Evolutionary conservation across 2,888 invertebrate species (phyloP), one percentile per base, ranked within the genome.

Genomic region (Thecocarcelia acutangulata): DNA sequence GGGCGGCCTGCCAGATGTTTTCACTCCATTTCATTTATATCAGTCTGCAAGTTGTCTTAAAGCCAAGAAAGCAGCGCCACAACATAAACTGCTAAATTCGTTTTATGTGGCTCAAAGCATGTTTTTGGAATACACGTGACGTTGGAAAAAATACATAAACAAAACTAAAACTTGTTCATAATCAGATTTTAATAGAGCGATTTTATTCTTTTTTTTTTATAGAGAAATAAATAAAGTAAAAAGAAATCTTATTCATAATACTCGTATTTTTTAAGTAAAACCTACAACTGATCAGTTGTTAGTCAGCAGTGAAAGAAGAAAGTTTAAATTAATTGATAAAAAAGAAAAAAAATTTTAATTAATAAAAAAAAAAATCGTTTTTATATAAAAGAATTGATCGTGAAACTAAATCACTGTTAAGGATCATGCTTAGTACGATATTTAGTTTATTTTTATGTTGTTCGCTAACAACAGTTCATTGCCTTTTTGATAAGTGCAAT

Each of bases 401-500:
- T 46, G 17, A n/a, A 3, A n/a, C n/a, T n/a, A n/a, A 33, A 13
- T 19, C 13, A 12, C 6, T 4, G 17, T 33, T 13, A 33, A 50
- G 3, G n/a, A 73, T 4, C 3, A 75, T 75, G 74, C 0, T 73
- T 33, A 40, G 19, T 15, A 58, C 24, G 24, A 19, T 69, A 15
- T n/a, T 58, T 4, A 11, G 2, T 68, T 19, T 74, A 33, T 33
- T 83, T 42, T 37, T 64, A 17, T 58, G 40, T 33, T 21, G 28
- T 46, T 21, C 8, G 6, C n/a, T 69, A 9, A 15, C 13, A 8
- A 6, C 2, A 9, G 63, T 40, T 24, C 9, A 9, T 12, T 24
- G 75, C 11, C 68, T 89, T 4, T 89, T 84, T 64, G 90, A 90
- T 13, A 83, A 86, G 73, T 90, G 90, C 61, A 89, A 90, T 83